A percentile compares a stretch with the other conserved stretches of the same genome.
phyloP scores from a whole-genome alignment of 2,113 vertebrate genomes.

The Carassius auratus region DNA sequence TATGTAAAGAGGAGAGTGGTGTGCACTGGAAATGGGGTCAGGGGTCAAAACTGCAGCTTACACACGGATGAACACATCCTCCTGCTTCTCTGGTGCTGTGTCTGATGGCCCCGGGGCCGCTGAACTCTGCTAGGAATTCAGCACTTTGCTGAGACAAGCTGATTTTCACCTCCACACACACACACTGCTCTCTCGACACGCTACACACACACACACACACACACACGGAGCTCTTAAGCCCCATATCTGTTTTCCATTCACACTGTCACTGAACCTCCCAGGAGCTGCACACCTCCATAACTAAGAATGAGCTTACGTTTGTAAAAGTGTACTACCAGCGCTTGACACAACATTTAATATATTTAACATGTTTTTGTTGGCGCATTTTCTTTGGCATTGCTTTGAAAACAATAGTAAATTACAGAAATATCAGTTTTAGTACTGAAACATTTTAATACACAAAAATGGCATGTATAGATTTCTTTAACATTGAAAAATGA shows the following conservation, averaged over 20 bases:
- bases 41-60: constrained; percentile 4
- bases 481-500: neutral
- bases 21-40: neutral
- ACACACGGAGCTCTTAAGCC: constrained; percentile 5
- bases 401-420: neutral
- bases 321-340: neutral
- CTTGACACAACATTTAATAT: neutral
- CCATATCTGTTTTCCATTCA: constrained; percentile 32
- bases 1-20: neutral
- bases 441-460: neutral
- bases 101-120: neutral
- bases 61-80: constrained; percentile 16
- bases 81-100: neutral
- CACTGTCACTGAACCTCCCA: neutral
- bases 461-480: neutral
- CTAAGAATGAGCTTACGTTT: neutral
- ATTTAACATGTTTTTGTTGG: neutral
- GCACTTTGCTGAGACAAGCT: constrained; percentile 54
- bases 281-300: neutral
- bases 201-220: constrained; percentile 25
- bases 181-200: neutral
- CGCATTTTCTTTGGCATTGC: too few relatives aligned
- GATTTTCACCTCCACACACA: constrained; percentile 37
- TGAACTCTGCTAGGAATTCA: constrained; percentile 43
- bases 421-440: neutral